Evolutionary conservation across 1,140 invertebrate genomes (phyloP), one percentile per base, ranked within the genome.

Genomic region (Vollenhovia emeryi): DNA sequence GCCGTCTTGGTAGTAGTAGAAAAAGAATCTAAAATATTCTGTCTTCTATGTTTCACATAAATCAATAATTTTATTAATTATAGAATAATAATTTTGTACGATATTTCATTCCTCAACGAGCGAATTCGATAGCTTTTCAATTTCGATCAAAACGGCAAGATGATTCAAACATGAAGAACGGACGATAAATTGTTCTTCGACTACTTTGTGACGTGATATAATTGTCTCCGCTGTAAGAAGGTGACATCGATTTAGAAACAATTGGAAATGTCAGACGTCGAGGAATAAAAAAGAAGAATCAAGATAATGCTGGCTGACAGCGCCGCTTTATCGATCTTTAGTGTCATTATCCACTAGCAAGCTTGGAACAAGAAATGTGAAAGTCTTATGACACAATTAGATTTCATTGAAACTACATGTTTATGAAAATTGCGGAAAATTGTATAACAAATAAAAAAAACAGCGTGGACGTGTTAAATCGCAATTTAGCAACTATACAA

Each of bases 171-270:
- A 18, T 11, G 36, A 27, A 33, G 21, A 48, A 83, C 15, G 30
- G 36, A 57, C 64, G 24, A 45, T 48, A n/a, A 74, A 86, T 75
- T 74, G 64, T 85, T 79, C 66, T 69, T 40, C 66, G 83, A 75
- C 68, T 79, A 36, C 6, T 82, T 60, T 75, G 52, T 60, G 71
- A 43, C 50, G 27, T 85, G 71, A 73, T 85, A 88, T 89, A 89
- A 88, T 89, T 88, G 84, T 83, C 86, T 62, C 64, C 43, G 64
- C 71, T 71, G 55, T 50, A 74, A 68, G 76, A 68, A 75, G 69
- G 64, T 76, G 62, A 85, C 75, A 86, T 88, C 87, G 79, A 89
- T 86, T 83, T 76, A 52, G 84, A 83, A 45, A 76, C 86, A 68
- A 88, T 89, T 62, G 84, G 76, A 71, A 86, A 48, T 85, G 76